Conservation (phyloP, 2,888 invertebrate species). For the Eupithecia abbreviata region DNA sequence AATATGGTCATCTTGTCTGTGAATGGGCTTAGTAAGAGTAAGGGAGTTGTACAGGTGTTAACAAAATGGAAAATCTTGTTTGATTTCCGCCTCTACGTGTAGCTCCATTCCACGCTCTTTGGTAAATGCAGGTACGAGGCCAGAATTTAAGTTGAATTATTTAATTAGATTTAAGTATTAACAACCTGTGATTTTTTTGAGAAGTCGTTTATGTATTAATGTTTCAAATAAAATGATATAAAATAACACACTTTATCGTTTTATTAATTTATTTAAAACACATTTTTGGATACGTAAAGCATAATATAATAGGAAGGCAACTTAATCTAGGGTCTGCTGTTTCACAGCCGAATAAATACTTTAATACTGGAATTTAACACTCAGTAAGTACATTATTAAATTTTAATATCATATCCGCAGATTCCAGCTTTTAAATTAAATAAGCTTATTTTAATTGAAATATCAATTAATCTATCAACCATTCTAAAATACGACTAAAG, state of each 20-base stretch:
- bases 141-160: background rate
- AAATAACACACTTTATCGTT: slow-evolving; percentile 21
- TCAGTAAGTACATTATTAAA: slow-evolving; percentile 38
- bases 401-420: background rate
- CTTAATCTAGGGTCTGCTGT: slow-evolving; percentile 37
- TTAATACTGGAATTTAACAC: slow-evolving; percentile 35
- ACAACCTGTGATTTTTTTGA: slow-evolving; percentile 69
- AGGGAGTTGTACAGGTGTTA: background rate
- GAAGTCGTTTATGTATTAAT: slow-evolving; percentile 50
- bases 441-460: background rate
- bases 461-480: background rate
- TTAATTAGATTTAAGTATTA: slow-evolving; percentile 53
- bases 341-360: slow-evolving; percentile 43
- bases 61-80: background rate
- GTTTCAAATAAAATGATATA: slow-evolving; percentile 31
- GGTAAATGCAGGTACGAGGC: slow-evolving; percentile 4
- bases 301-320: slow-evolving; percentile 4
- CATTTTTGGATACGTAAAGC: slow-evolving; percentile 8
- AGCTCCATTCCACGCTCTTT: background rate
- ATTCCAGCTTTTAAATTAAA: background rate
- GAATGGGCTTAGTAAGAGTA: background rate
- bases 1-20: background rate
- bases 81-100: background rate
- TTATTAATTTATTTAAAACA: slow-evolving; percentile 21
- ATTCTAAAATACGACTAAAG: background rate